phyloP scores from a whole-genome alignment of 2,888 invertebrate genomes.

The Melieria omissa region DNA sequence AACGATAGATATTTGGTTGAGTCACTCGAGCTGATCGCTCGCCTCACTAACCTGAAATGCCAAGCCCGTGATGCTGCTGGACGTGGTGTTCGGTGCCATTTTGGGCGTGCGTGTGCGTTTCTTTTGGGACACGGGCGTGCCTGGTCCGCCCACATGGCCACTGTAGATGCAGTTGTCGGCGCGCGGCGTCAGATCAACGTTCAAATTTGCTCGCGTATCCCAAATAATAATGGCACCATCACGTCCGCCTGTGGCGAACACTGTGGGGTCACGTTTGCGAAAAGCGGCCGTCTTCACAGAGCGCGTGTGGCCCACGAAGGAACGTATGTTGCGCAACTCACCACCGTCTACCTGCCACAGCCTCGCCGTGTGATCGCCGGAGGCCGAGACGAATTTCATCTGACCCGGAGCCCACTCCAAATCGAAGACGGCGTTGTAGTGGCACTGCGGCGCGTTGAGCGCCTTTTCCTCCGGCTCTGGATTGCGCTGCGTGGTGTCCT shows the following conservation, averaged over 20 bases:
- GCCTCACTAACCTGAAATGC: conserved; percentile 74
- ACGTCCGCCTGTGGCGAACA: conserved; percentile 88
- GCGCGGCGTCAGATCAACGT: conserved; percentile 67
- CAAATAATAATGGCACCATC: conserved; percentile 89
- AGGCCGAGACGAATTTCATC: conserved; percentile 84
- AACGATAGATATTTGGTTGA: not conserved
- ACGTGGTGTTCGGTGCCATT: conserved; percentile 68
- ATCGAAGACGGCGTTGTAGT: conserved; percentile 91
- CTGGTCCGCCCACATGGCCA: conserved; percentile 64
- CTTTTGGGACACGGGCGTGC: conserved; percentile 70
- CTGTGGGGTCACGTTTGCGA: conserved; percentile 75
- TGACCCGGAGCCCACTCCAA: conserved; percentile 84
- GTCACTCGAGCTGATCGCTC: not conserved
- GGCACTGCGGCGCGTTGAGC: conserved; percentile 72
- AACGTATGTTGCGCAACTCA: conserved; percentile 67
- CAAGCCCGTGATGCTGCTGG: conserved; percentile 84
- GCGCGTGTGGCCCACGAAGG: conserved; percentile 81
- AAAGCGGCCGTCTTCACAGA: conserved; percentile 87
- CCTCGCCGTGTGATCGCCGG: conserved; percentile 84
- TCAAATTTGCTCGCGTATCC: conserved; percentile 76
- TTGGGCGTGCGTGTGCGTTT: conserved; percentile 66
- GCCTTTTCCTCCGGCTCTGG: conserved; percentile 64
- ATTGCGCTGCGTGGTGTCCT: conserved; percentile 68
- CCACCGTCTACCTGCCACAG: conserved; percentile 79
- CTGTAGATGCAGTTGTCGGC: conserved; percentile 78